phyloP scores from a whole-genome alignment of 2,888 invertebrate species.

The Dichetophora obliterata region DNA sequence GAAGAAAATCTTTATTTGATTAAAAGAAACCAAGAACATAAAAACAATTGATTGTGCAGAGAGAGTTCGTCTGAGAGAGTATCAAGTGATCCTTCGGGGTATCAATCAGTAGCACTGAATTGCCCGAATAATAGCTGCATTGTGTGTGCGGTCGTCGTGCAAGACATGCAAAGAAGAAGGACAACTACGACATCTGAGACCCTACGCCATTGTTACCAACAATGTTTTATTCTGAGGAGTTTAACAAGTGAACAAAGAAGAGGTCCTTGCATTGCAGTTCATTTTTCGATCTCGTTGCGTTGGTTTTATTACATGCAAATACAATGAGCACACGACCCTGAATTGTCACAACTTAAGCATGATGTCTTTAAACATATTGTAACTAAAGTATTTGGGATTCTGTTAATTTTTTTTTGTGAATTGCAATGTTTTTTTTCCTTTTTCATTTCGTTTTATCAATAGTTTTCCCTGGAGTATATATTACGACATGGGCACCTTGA shows the following conservation, averaged over 20 bases:
- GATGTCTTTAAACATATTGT: conserved; percentile 4
- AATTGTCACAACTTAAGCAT: background rate
- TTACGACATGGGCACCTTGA: conserved; percentile 14
- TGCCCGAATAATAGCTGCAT: conserved; percentile 4
- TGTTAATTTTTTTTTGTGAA: too few species aligned
- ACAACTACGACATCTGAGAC: conserved; percentile 30
- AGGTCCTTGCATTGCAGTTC: background rate
- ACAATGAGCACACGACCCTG: conserved; percentile 29
- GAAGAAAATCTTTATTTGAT: background rate
- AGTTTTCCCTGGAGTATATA: conserved; percentile 37
- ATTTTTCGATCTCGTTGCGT: conserved; percentile 2
- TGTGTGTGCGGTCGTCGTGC: conserved; percentile 22
- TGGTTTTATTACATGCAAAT: conserved; percentile 21
- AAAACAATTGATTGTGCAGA: background rate
- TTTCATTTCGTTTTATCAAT: background rate
- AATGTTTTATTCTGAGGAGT: conserved; percentile 35
- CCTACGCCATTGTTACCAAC: conserved; percentile 6
- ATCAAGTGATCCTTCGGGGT: conserved; percentile 32
- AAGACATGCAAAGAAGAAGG: background rate
- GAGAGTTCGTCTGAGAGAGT: background rate
- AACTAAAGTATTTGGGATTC: background rate
- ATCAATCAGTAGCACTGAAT: conserved; percentile 7
- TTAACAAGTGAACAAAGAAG: conserved; percentile 27
- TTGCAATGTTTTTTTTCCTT: background rate
- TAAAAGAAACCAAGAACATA: background rate